phyloP scores from a whole-genome alignment of 2,888 invertebrate species.

The Acrobasis suavella region DNA sequence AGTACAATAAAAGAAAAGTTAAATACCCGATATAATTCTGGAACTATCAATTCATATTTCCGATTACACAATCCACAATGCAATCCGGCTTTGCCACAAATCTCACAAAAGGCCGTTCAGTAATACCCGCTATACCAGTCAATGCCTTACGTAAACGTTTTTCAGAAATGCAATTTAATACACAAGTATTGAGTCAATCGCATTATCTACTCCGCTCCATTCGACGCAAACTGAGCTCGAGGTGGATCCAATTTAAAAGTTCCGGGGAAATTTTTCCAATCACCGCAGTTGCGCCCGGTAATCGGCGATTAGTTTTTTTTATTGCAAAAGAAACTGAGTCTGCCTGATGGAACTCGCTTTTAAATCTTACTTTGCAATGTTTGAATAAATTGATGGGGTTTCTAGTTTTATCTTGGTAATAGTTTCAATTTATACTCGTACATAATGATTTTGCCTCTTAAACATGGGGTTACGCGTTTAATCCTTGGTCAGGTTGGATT shows the following conservation, averaged over 20 bases:
- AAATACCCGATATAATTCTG: not conserved
- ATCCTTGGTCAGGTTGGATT: no score
- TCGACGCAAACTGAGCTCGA: conserved; percentile 67
- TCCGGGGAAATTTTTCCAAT: conserved; percentile 76
- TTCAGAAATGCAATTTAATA: conserved; percentile 74
- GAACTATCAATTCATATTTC: not conserved
- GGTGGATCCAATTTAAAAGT: conserved; percentile 79
- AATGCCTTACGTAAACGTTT: conserved; percentile 62
- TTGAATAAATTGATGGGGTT: not conserved
- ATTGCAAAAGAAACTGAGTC: conserved; percentile 12
- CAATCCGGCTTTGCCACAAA: not conserved
- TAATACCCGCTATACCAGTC: conserved; percentile 27
- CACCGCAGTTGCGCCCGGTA: conserved; percentile 62
- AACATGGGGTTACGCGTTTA: no score
- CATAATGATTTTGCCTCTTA: no score
- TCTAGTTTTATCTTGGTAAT: no score
- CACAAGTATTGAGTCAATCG: conserved; percentile 67
- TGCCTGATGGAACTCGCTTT: conserved; percentile 1
- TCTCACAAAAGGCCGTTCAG: conserved; percentile 18
- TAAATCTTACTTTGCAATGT: not conserved
- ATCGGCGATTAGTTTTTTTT: conserved; percentile 67
- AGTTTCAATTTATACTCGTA: no score
- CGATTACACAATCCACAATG: conserved; percentile 9
- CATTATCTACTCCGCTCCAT: conserved; percentile 67
- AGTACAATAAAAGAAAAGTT: not conserved